These are phyloP conservation scores for Paraescarpia echinospica DNA, from an alignment of 1,140 invertebrate genomes.

Conservation along the genomic window DNA sequence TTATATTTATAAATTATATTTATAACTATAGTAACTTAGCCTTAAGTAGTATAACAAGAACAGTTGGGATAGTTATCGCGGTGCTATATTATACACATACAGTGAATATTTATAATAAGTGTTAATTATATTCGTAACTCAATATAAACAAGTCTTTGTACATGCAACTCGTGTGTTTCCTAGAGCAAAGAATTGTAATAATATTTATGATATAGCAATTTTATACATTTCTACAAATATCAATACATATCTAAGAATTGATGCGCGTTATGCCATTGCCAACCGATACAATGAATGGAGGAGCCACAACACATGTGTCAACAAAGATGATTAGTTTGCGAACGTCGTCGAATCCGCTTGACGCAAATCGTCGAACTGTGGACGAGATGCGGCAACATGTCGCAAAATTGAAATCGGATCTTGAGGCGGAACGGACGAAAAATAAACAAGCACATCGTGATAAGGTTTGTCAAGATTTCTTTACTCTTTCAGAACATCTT, in stretches of 20 bases:
- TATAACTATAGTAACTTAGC: too few species aligned
- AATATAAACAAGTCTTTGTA: not conserved
- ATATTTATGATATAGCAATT: not conserved
- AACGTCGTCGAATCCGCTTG: not conserved
- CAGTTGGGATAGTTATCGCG: not conserved
- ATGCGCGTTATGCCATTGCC: not conserved
- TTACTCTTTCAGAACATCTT: not conserved
- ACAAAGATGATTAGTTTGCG: not conserved
- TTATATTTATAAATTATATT: too few species aligned
- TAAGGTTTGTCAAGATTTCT: not conserved
- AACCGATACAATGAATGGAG: not conserved
- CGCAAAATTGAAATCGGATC: conserved; percentile 26
- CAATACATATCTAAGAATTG: not conserved
- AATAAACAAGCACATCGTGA: conserved; percentile 23
- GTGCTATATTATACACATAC: not conserved
- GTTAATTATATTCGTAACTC: not conserved
- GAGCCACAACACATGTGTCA: not conserved
- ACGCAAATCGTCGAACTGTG: not conserved
- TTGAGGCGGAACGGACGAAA: conserved; percentile 24
- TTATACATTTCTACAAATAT: not conserved
- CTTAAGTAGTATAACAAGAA: not conserved
- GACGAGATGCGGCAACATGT: conserved; percentile 26
- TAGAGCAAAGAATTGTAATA: not conserved
- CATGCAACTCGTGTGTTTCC: not conserved
- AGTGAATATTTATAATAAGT: too few species aligned